Conservation (phyloP, 2,888 invertebrate genomes). For the Lepidochrysops patricia region DNA sequence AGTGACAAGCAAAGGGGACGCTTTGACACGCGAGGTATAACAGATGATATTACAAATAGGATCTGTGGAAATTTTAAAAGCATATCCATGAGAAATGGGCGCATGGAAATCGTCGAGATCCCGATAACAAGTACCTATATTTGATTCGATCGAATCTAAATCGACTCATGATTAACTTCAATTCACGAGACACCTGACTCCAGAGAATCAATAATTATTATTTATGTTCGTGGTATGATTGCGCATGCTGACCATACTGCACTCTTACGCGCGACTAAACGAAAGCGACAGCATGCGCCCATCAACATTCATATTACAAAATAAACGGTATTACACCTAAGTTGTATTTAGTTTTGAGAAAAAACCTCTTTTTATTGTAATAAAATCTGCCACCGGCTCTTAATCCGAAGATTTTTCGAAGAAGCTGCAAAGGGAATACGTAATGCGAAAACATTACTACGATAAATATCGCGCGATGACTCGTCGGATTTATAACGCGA, state of each 20-base stretch:
- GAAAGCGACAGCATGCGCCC: no score
- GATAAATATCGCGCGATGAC: background rate
- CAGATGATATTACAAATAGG: slow-evolving; percentile 18
- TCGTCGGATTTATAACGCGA: background rate
- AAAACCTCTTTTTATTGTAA: no score
- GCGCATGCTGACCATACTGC: no score
- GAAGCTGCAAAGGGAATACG: background rate
- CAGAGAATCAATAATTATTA: no score
- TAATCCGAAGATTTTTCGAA: background rate
- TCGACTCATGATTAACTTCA: no score
- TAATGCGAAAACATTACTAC: background rate
- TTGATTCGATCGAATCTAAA: background rate
- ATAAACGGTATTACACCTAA: no score
- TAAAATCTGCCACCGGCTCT: background rate
- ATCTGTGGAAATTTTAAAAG: slow-evolving; percentile 18
- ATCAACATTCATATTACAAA: no score
- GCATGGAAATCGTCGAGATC: background rate
- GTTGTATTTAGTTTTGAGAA: no score
- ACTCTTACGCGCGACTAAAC: no score
- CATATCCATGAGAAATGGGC: slow-evolving; percentile 17
- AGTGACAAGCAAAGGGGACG: slow-evolving; percentile 17
- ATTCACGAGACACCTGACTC: no score
- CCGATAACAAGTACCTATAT: background rate
- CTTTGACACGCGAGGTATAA: slow-evolving; percentile 17
- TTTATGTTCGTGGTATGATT: no score